Percentiles rank a stretch among this genome's conserved stretches.
Evolutionary conservation across 2,113 vertebrate species (phyloP).

Genomic region (Merops nubicus): DNA sequence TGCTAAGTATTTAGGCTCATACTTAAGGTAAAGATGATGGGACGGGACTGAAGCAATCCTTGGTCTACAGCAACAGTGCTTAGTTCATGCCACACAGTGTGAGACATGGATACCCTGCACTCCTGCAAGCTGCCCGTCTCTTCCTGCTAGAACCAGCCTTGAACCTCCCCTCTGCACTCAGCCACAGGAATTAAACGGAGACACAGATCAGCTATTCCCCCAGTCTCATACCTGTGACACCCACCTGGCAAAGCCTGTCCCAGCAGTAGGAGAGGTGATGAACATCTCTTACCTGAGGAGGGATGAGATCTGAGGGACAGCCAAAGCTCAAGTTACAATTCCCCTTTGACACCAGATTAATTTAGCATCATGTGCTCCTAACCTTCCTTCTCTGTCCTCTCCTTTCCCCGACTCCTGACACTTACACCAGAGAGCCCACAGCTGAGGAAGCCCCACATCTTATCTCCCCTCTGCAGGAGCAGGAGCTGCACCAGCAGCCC

Average conservation of each 20-base stretch:
- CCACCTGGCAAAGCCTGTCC: not conserved
- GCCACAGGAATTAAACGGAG: not conserved
- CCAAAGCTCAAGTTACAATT: not conserved
- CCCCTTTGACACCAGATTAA: not conserved
- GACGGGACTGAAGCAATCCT: not conserved
- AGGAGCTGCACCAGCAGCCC: not conserved
- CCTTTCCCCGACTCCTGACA: not conserved
- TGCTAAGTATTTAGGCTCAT: fast-evolving
- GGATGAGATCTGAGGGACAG: not conserved
- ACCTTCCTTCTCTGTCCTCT: not conserved
- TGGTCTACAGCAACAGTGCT: not conserved
- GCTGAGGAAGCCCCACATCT: not conserved
- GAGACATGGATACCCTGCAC: fast-evolving
- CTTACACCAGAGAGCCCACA: not conserved
- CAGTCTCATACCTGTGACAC: not conserved
- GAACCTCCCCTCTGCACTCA: not conserved
- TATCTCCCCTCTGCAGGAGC: not conserved
- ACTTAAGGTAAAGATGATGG: not conserved
- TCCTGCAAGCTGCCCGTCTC: not conserved
- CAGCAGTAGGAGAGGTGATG: not conserved
- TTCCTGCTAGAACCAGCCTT: not conserved
- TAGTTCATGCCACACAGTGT: not conserved
- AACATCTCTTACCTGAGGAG: not conserved
- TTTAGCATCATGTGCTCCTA: not conserved
- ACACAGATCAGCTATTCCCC: not conserved